Percentiles rank a stretch among this genome's conserved stretches.
These are phyloP conservation scores for Latrodectus hesperus DNA, from an alignment of 2,888 invertebrate species.

Conservation along the genomic window DNA sequence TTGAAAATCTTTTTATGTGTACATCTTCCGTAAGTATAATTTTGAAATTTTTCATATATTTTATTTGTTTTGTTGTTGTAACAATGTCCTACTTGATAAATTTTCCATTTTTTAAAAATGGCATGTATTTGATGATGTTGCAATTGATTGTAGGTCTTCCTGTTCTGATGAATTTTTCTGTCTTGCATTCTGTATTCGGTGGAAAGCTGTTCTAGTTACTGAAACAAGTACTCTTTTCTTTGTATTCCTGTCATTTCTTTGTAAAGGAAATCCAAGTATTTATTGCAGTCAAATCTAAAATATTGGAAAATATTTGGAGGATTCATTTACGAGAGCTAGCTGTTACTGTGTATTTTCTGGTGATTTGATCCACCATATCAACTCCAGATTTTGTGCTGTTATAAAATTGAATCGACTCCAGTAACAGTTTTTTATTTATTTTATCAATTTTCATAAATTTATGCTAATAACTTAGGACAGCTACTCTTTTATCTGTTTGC, in stretches of 20 bases:
- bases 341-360: too few relatives aligned
- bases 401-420: neutral
- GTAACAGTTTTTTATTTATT: neutral
- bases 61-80: neutral
- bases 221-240: neutral
- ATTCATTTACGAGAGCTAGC: too few relatives aligned
- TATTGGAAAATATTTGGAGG: too few relatives aligned
- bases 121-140: neutral
- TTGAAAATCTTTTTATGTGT: neutral
- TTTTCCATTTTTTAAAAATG: neutral
- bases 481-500: slow-evolving; percentile 1
- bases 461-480: slow-evolving; percentile 8
- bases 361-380: neutral
- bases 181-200: neutral
- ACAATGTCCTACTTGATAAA: neutral
- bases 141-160: neutral
- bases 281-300: neutral
- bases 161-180: neutral
- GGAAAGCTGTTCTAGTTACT: neutral
- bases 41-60: neutral
- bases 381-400: neutral
- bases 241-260: neutral
- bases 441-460: neutral
- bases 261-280: neutral
- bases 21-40: neutral